These are phyloP conservation scores for Microcebus jonahi DNA, from an alignment of 2,113 vertebrate species.

Conservation along the genomic window DNA sequence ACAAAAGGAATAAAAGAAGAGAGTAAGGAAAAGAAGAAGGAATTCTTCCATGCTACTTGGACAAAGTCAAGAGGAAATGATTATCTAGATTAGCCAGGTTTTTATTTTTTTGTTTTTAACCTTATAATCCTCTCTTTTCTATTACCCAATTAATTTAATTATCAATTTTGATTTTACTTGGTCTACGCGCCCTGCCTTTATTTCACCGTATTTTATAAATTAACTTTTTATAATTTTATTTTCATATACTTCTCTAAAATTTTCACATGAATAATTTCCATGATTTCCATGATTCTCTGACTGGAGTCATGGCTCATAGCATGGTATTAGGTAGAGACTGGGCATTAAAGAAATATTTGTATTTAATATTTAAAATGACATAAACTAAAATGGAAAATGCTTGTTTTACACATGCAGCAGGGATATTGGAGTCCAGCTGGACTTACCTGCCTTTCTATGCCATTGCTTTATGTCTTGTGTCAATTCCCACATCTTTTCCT, in stretches of 20 bases:
- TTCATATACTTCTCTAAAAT: neutral
- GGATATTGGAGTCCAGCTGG: neutral
- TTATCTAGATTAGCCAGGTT: neutral
- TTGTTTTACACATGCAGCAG: neutral
- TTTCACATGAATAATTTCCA: neutral
- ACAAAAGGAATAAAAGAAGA: neutral
- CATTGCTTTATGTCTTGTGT: neutral
- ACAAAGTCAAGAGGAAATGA: neutral
- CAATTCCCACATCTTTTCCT: neutral
- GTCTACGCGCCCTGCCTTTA: neutral
- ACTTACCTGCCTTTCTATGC: neutral
- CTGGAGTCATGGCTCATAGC: neutral
- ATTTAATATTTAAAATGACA: neutral
- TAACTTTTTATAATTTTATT: neutral
- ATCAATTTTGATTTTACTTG: neutral
- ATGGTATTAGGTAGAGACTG: neutral
- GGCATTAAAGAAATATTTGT: neutral
- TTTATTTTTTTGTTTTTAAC: slow-evolving; percentile 25
- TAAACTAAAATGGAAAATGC: neutral
- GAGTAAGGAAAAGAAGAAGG: neutral
- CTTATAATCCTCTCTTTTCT: neutral
- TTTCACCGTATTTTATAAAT: neutral
- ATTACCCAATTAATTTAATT: neutral
- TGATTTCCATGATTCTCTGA: neutral
- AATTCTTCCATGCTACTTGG: neutral